Base-by-base conservation (phyloP, 2,797 vertebrate species). In the Todus mexicanus region DNA sequence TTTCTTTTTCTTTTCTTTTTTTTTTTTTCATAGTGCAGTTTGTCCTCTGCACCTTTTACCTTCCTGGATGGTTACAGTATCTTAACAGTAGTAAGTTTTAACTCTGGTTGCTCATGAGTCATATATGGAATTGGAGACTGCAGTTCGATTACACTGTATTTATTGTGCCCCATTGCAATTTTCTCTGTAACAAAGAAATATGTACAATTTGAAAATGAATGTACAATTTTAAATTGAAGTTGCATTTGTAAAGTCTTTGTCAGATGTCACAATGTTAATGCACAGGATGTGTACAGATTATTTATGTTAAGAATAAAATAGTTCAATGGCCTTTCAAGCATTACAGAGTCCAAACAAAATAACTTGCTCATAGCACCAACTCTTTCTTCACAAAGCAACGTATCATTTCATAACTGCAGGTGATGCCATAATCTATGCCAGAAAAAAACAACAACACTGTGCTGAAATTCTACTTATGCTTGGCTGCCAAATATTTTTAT, bases 231-330 rank as follows among this genome's bases (percentile, higher is more conserved):
- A 93, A 96, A 96, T 93, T 95, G 91, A 95, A 87, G 50, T 93
- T 95, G 88, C 94, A 89, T 96, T 96, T 97, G 93, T 97, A 95
- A 97, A 97, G 73, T 94, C 95, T 92, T 94, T 68, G 94, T 95
- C 92, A 94, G 87, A 92, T 91, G 89, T 96, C 95, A 87, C 84
- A 86, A 81, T 93, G 93, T 94, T 96, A 93, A 86, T 95, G 91
- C 90, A 96, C 83, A 95, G 91, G 77, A 92, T 93, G 78, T 97
- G 94, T 97, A 96, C 95, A 97, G 93, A 84, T 82, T 97, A 96
- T 96, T 97, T 98, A 96, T 97, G 95, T 94, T 96, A 77, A 94
- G 83, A 96, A 94, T 97, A 96, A 97, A 96, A 84, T 79, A 95
- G 86, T 96, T 95, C 90, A 95, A 93, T 57, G 37, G 72, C 89